Base-by-base conservation (phyloP, 92 coral and sea anemone species). In the Siderastrea radians region DNA sequence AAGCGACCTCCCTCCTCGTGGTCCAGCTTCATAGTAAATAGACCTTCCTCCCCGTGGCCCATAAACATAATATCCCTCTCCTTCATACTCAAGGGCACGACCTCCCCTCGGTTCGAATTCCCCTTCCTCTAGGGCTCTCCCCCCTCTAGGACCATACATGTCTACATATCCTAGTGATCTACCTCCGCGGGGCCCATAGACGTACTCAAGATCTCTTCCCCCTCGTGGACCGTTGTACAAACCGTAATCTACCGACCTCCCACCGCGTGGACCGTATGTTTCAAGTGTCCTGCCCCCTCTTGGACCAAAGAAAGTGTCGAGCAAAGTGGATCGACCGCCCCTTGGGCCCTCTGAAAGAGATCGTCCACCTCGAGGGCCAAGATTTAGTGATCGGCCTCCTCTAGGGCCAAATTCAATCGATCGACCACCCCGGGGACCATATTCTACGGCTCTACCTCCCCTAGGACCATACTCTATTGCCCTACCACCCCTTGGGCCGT, bases 11-110 rank as follows among this genome's bases (percentile, higher is more conserved):
- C 95, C 97, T 10, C 97, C 95, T 43, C 98, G 80, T 0, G 98
- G 98, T 12, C 95, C 98, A 15, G 55, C 61, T 73, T 85, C 89
- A 58, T 61, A 79, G 46, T 81, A 67, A 57, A 83, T 55, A 58
- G 77, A 64, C 59, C 95, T 83, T 70, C 95, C 95, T n/a, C 95
- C 90, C 44, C 97, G 64, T 48, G 93, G 97, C 4, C 94, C 94
- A 4, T 49, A 70, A 19, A 79, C 77, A 59, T 90, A 81, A 4
- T 49, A 60, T 66, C 77, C 72, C 47, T 74, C 84, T 59, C 83
- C 74, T 4, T 68, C 79, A 7, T 91, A 75, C 4, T 67, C 80
- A 43, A 83, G 51, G 53, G 61, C 85, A n/a, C 96, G 89, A 70
- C 96, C 96, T 13, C 96, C 91, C 76, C 96, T 77, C 1, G 95